Conservation (phyloP, 2,888 invertebrate species). For the Sphinx pinastri region DNA sequence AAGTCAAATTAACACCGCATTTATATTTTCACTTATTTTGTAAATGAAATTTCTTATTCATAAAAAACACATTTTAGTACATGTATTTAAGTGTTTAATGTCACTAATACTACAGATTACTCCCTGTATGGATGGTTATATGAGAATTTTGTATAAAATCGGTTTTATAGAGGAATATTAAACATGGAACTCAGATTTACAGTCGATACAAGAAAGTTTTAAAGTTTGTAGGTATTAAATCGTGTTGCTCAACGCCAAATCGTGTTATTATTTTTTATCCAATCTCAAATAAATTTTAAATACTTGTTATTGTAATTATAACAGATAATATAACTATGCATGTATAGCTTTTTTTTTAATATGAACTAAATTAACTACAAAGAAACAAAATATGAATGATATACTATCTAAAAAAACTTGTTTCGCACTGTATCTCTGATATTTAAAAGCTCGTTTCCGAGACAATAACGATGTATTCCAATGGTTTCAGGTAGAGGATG, state of each 20-base stretch:
- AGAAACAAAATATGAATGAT: too few relatives aligned
- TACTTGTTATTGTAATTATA: too few relatives aligned
- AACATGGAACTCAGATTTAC: background rate
- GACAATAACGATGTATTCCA: constrained; percentile 14
- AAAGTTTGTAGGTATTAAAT: background rate
- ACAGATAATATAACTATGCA: too few relatives aligned
- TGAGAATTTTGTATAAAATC: background rate
- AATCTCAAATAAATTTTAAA: too few relatives aligned
- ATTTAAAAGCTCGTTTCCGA: constrained; percentile 13
- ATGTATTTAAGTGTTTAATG: background rate
- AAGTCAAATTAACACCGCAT: background rate
- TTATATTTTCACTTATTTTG: background rate
- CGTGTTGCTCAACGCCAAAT: background rate
- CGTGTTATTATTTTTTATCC: too few relatives aligned
- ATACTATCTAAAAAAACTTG: background rate
- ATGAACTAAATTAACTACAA: too few relatives aligned
- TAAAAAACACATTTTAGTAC: too few relatives aligned
- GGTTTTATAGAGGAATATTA: background rate
- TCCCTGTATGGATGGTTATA: background rate
- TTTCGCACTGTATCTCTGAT: background rate
- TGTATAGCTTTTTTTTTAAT: too few relatives aligned
- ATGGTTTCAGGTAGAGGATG: background rate
- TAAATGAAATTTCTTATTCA: background rate
- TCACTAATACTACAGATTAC: background rate
- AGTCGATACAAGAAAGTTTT: background rate